A percentile compares a stretch with the other conserved stretches of the same genome.
phyloP scores from a whole-genome alignment of 2,113 vertebrate genomes.

The Halcyon senegalensis region DNA sequence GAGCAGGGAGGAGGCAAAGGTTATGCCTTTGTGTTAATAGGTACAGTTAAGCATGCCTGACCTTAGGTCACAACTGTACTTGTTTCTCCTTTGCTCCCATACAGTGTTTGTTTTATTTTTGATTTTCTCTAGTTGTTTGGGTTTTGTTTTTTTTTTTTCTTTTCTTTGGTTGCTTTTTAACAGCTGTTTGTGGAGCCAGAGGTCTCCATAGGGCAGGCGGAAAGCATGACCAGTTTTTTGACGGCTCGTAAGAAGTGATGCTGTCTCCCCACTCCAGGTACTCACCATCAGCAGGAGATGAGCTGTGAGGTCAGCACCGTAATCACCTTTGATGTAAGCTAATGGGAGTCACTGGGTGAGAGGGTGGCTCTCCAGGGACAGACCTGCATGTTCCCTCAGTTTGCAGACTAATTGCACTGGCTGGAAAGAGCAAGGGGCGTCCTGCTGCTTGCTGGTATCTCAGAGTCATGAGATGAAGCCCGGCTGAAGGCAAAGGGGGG shows the following conservation, averaged over 20 bases:
- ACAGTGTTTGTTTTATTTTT: neutral
- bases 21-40: neutral
- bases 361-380: no score
- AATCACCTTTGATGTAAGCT: neutral
- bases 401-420: neutral
- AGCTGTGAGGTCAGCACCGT: neutral
- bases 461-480: fast-evolving
- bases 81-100: neutral
- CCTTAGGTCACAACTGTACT: neutral
- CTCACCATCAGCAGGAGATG: neutral
- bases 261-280: neutral
- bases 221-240: neutral
- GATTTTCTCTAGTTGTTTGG: neutral
- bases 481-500: neutral
- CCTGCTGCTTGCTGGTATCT: neutral
- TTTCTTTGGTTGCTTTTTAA: neutral
- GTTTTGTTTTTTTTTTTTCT: neutral
- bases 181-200: neutral
- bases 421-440: neutral
- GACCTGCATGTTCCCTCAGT: fast-evolving
- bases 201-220: neutral
- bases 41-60: neutral
- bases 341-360: neutral
- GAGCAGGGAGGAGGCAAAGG: neutral
- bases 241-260: fast-evolving